A percentile compares a stretch with the other conserved stretches of the same genome.
Evolutionary conservation across 2,888 invertebrate species (phyloP).

Genomic region (Tachina grossa): DNA sequence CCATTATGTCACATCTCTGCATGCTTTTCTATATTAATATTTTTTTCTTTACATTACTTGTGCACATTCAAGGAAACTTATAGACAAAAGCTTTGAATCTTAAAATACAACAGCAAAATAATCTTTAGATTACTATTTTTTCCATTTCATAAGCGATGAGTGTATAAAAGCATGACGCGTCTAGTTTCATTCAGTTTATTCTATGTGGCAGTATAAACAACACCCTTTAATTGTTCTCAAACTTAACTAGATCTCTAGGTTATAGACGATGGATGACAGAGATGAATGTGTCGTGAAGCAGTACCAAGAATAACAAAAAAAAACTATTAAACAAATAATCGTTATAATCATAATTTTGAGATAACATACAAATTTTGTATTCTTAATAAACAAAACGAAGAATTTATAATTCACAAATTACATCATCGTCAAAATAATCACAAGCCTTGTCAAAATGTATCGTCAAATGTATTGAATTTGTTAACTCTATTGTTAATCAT

Average conservation of each 20-base stretch:
- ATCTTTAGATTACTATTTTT: conserved; percentile 1
- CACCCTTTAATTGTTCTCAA: conserved; percentile 66
- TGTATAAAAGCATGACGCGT: conserved; percentile 34
- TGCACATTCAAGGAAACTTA: conserved; percentile 16
- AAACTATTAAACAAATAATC: not conserved
- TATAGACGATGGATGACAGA: not conserved
- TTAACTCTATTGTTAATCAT: not conserved
- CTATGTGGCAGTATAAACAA: conserved; percentile 33
- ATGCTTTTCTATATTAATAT: not conserved
- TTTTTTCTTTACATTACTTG: not conserved
- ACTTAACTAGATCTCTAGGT: conserved; percentile 53
- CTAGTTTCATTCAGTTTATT: conserved; percentile 38
- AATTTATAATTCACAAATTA: conserved; percentile 59
- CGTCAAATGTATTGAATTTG: conserved; percentile 38
- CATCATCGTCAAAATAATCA: conserved; percentile 49
- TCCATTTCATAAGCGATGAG: conserved; percentile 2
- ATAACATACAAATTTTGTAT: conserved; percentile 35
- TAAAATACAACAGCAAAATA: conserved; percentile 26
- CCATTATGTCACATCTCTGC: not conserved
- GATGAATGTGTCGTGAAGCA: conserved; percentile 32
- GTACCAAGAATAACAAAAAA: not conserved
- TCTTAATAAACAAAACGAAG: conserved; percentile 44
- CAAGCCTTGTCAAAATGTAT: not conserved
- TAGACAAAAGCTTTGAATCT: conserved; percentile 40
- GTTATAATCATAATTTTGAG: conserved; percentile 38